phyloP scores from a whole-genome alignment of 2,797 vertebrate genomes.

The Alosa sapidissima region DNA sequence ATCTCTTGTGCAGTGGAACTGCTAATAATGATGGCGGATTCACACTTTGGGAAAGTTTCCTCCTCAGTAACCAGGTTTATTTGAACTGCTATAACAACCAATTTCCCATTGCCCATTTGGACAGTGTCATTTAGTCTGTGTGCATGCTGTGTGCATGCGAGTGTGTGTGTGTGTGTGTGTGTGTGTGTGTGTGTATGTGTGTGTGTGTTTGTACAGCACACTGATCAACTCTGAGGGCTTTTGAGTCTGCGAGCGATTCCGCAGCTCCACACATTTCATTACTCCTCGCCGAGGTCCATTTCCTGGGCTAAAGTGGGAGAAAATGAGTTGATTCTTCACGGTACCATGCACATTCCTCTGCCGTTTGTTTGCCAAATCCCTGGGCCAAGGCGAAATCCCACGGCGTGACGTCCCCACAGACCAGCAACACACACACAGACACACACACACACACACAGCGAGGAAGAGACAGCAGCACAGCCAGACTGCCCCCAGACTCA shows the following conservation, averaged over 20 bases:
- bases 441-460: background rate
- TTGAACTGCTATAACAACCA: background rate
- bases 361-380: slow-evolving; percentile 13
- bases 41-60: background rate
- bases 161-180: background rate
- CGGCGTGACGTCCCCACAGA: slow-evolving; percentile 4
- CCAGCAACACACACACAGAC: slow-evolving; percentile 2
- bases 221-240: background rate
- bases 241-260: background rate
- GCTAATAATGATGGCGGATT: background rate
- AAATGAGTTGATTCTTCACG: slow-evolving; percentile 14
- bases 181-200: slow-evolving; percentile 5
- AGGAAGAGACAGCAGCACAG: slow-evolving; percentile 6
- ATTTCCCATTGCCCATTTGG: background rate
- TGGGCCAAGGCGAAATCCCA: background rate
- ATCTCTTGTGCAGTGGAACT: background rate
- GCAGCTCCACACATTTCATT: background rate
- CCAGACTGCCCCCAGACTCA: background rate
- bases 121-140: background rate
- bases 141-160: background rate
- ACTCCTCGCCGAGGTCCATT: background rate
- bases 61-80: background rate
- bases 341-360: slow-evolving; percentile 2
- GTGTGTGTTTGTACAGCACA: background rate
- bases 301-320: slow-evolving; percentile 9